Evolutionary conservation across 2,888 invertebrate genomes (phyloP).

Genomic region (Heterodera filipjevi): DNA sequence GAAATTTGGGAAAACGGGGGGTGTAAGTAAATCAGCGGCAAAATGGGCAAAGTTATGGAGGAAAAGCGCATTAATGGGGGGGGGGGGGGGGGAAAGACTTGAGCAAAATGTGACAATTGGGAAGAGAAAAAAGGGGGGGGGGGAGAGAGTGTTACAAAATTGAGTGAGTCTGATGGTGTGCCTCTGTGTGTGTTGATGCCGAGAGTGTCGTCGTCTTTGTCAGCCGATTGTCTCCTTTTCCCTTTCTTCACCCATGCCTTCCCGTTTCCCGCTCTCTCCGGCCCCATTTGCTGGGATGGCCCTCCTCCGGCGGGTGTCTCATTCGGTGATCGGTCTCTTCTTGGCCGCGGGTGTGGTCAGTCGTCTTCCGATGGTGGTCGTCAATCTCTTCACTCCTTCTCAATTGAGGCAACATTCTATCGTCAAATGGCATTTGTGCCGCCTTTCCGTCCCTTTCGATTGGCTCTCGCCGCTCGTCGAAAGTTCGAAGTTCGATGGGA

Average conservation of each 20-base stretch:
- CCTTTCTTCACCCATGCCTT: neutral
- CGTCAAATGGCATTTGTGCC: neutral
- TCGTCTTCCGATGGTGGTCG: neutral
- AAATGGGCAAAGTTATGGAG: neutral
- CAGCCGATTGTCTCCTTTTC: no score
- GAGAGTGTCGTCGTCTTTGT: no score
- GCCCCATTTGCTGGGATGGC: neutral
- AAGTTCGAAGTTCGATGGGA: constrained; percentile 1
- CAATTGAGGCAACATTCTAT: neutral
- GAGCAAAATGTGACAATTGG: neutral
- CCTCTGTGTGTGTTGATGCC: no score
- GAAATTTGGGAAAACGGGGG: neutral
- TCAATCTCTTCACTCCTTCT: neutral
- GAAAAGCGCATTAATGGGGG: neutral
- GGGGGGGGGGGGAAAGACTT: neutral
- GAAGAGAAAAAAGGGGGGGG: neutral
- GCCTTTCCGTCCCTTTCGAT: neutral
- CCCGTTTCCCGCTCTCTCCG: constrained; percentile 1
- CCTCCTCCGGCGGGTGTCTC: neutral
- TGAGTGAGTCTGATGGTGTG: neutral
- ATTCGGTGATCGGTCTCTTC: neutral
- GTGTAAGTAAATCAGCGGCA: neutral
- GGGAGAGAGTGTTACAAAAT: neutral
- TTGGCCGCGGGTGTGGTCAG: neutral
- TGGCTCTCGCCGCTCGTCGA: neutral